These are phyloP conservation scores for Tenthredo scrophulariae DNA, from an alignment of 2,888 invertebrate species.

Conservation along the genomic window DNA sequence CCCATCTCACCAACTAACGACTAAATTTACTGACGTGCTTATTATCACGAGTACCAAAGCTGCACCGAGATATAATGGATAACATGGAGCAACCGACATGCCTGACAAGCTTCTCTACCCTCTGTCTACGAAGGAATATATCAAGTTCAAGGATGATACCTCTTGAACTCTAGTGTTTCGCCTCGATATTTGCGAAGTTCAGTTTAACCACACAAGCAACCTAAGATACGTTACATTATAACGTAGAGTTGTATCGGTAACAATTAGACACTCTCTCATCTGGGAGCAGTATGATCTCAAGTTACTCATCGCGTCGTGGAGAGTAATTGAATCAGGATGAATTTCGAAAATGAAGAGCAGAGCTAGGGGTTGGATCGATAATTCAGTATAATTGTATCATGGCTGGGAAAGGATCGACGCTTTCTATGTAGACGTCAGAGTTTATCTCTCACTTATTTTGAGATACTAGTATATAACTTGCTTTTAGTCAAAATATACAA, in stretches of 20 bases:
- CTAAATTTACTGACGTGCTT: slow-evolving; percentile 69
- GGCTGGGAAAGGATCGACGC: not conserved
- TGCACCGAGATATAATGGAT: slow-evolving; percentile 18
- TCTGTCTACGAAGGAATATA: not conserved
- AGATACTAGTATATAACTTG: too few species aligned
- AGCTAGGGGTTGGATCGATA: not conserved
- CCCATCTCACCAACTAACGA: slow-evolving; percentile 65
- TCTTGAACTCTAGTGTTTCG: not conserved
- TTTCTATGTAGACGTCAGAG: not conserved
- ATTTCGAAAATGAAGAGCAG: slow-evolving; percentile 19
- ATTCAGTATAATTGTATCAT: not conserved
- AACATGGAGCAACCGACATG: slow-evolving; percentile 17
- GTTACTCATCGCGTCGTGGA: not conserved
- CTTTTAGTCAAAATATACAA: not conserved
- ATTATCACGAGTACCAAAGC: slow-evolving; percentile 54
- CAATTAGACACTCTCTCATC: slow-evolving; percentile 21
- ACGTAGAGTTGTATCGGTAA: slow-evolving; percentile 24
- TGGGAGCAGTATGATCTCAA: not conserved
- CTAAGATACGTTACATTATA: not conserved
- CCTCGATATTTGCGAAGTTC: not conserved
- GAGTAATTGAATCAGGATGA: slow-evolving; percentile 6
- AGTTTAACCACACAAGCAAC: not conserved
- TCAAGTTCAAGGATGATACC: slow-evolving; percentile 31
- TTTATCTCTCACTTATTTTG: not conserved
- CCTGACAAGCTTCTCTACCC: slow-evolving; percentile 10